Evolutionary conservation across 2,888 invertebrate genomes (phyloP).

Genomic region (Ditula angustiorana): DNA sequence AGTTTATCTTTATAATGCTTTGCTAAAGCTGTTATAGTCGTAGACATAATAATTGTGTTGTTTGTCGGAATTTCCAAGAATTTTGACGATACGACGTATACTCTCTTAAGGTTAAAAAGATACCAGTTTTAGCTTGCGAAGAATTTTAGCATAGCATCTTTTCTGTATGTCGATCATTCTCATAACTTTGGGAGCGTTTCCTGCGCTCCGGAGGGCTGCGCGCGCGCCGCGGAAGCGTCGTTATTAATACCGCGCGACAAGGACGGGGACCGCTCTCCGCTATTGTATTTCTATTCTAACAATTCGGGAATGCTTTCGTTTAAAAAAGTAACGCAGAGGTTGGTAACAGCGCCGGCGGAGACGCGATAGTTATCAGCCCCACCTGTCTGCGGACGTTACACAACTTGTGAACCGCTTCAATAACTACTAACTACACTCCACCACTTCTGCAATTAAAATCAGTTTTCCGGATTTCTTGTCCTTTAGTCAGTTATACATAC

Average conservation of each 20-base stretch:
- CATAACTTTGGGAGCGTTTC: no score
- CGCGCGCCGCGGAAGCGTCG: conserved; percentile 13
- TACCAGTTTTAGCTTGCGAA: no score
- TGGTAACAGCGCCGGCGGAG: not conserved
- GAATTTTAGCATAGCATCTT: no score
- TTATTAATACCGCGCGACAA: conserved; percentile 18
- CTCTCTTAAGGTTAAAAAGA: no score
- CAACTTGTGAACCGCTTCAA: not conserved
- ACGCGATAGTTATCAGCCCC: not conserved
- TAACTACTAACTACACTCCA: not conserved
- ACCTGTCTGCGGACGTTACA: not conserved
- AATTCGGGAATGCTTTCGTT: conserved; percentile 1
- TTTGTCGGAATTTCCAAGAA: not conserved
- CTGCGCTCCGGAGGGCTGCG: conserved; percentile 5
- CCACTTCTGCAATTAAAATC: not conserved
- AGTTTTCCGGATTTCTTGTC: not conserved
- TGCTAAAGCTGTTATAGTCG: not conserved
- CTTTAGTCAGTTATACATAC: not conserved
- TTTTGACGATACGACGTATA: not conserved
- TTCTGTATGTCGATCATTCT: no score
- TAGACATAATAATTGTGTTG: not conserved
- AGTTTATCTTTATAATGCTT: conserved; percentile 1
- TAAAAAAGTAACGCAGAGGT: not conserved
- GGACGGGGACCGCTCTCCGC: conserved; percentile 9
- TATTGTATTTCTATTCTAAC: conserved; percentile 17